Base-by-base conservation (phyloP, 2,113 vertebrate genomes). In the Rhabdomys dilectus region DNA sequence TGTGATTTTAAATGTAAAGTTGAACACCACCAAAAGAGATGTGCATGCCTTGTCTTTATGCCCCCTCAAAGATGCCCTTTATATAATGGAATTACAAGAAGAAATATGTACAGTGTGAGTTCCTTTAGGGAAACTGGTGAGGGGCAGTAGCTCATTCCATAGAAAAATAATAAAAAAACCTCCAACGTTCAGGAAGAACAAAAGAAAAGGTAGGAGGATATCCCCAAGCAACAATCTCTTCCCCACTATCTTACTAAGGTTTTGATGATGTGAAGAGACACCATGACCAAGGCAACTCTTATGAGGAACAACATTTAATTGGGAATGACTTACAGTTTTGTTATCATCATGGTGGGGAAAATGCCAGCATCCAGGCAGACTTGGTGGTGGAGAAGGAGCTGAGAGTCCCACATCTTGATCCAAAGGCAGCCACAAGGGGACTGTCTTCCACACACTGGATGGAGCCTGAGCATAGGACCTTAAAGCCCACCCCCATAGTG, bases 1-100 rank as follows among this genome's bases (percentile, higher is more conserved):
- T 93, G 31, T 58, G 6, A 88, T 77, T 90, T 85, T 91, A 95
- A 42, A 85, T 66, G 77, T 53, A 60, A 93, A 88, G 10, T 16
- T 26, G 48, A 82, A 75, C 19, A 66, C 70, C 19, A 81, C 45
- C 73, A 89, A 88, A 87, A 95, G 42, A 51, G 7, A 34, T 21
- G 22, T 3, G 19, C 5, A 4, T 11, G 21, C 9, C 56, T 45
- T 66, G n/a, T 89, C 78, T 62, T n/a, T 10, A 24, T 5, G 0
- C 16, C 66, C 48, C 13, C 19, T 45, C 36, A 75, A 93, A 87
- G 34, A 56, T 19, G 19, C 60, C 13, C n/a, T 31, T n/a, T 68
- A 16, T 53, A 5, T 21, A 68, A 75, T 3, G 12, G n/a, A 85
- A 29, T 17, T 26, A 24, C 8, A 9, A 12, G 51, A 24, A 60